Base-by-base conservation (phyloP, 64 coral and sea anemone genomes). In the Platygyra sinensis region DNA sequence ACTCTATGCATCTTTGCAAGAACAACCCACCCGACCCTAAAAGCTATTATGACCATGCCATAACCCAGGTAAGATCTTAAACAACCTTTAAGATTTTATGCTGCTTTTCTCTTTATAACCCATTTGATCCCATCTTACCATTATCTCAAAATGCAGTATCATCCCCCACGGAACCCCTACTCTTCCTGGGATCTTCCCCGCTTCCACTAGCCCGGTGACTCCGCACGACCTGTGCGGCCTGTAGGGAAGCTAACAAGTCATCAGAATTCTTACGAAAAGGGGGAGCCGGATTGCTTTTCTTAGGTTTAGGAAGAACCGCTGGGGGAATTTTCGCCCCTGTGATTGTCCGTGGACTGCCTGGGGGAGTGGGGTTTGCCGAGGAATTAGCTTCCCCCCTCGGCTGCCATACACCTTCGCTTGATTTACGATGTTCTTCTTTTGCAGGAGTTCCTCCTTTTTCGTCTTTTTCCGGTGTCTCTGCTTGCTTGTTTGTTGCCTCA, bases 261-360 rank as follows among this genome's bases (percentile, higher is more conserved):
- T 71, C 62, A 0, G 91, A 92, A 49, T 78, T 51, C 28, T 94
- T 84, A 20, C 78, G 75, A 27, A 74, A 87, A 20, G 89, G 86
- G 4, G 95, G 91, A 0, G 88, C 67, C 10, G 87, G 86, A 19
- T 92, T 89, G 31, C 95, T 30, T 62, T 30, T 57, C 38, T 92
- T 92, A 0, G 95, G 95, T 61, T 97, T 97, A 10, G 95, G 95
- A 36, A 76, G 86, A 31, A 94, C 92, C 11, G 95, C 91, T 36
- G 95, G 95, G 46, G 95, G 95, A 8, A 93, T 87, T 76, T 87
- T 90, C 30, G 77, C 87, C 22, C 33, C 83, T 0, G 86, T 18
- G 18, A 82, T 33, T 61, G 91, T 50, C 59, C 72, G 87, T 2
- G 88, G 88, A 60, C 83, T 94, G 32, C 27, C 80, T 10, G 91